Evolutionary conservation across 2,888 invertebrate genomes (phyloP), one percentile per base, ranked within the genome.

Genomic region (Halocaridina rubra): DNA sequence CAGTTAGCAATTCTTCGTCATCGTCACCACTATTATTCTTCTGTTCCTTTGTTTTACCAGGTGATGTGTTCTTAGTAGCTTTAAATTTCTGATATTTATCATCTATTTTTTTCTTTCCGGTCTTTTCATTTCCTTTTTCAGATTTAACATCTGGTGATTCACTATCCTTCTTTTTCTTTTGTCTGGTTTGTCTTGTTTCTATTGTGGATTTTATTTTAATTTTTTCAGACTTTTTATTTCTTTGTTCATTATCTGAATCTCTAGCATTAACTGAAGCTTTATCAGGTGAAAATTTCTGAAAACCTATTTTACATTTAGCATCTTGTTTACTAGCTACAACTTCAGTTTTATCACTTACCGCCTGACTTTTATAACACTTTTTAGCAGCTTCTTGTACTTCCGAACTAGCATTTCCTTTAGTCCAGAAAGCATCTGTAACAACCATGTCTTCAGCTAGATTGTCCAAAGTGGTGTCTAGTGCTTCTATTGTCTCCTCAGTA

Each of bases 401-500:
- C n/a, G n/a, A n/a, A n/a, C n/a, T n/a, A n/a, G 3, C 4, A 53
- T 53, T 53, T 5, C 16, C 53, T 53, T 53, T 53, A 53, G 46
- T 74, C 46, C 53, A 27, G 13, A n/a, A 27, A 29, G 39, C 67
- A 57, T 81, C 81, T 29, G 81, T 81, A 24, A 81, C 32, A 22
- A 69, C 75, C 81, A 81, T 81, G 27, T 75, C 81, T 81, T 81
- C 81, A 30, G 81, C 81, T 19, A 81, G 32, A 57, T 74, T 81
- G 19, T 82, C 82, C 30, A 82, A 30, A 72, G 16, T 82, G 22
- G 82, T 39, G 32, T 82, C 77, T 8, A 82, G 1, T 24, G 72
- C 72, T 59, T 78, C 82, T 7, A 82, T 39, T 2, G 46, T 82
- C n/a, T 82, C 82, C 30, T 82, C 82, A 72, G 77, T 27, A 29